Evolutionary conservation across 2,797 vertebrate genomes (phyloP).

Genomic region (Enteromius treurensis): DNA sequence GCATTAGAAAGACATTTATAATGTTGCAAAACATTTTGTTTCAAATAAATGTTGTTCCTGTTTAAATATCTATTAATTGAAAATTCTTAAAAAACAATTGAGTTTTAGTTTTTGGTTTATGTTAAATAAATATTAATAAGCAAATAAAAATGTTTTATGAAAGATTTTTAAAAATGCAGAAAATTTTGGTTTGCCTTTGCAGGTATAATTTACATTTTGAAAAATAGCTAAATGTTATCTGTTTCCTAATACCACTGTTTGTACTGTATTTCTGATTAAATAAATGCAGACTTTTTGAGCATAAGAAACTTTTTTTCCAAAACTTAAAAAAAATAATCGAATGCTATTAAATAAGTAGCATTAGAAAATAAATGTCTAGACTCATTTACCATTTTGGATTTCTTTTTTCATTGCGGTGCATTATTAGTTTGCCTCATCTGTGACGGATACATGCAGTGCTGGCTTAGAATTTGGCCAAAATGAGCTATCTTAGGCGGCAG

Average conservation of each 20-base stretch:
- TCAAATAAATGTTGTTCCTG: not conserved
- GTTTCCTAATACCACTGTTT: not conserved
- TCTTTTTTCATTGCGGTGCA: not conserved
- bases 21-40: not conserved
- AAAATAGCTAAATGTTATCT: not conserved
- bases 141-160: not conserved
- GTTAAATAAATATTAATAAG: not conserved
- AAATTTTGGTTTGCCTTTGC: not conserved
- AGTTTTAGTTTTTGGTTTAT: too few species aligned
- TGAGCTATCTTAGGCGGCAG: conserved; percentile 4
- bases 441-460: not conserved
- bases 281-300: not conserved
- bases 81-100: too few species aligned
- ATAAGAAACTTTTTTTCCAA: not conserved
- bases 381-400: not conserved
- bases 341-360: not conserved
- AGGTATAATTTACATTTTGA: not conserved
- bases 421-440: conserved; percentile 34
- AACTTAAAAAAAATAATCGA: not conserved
- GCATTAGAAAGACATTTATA: too few species aligned
- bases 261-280: not conserved
- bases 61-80: not conserved
- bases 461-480: conserved; percentile 31
- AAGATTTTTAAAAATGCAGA: not conserved
- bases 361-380: not conserved